Conservation (phyloP, 2,888 invertebrate genomes). For the Torymus aiolomorphi region DNA sequence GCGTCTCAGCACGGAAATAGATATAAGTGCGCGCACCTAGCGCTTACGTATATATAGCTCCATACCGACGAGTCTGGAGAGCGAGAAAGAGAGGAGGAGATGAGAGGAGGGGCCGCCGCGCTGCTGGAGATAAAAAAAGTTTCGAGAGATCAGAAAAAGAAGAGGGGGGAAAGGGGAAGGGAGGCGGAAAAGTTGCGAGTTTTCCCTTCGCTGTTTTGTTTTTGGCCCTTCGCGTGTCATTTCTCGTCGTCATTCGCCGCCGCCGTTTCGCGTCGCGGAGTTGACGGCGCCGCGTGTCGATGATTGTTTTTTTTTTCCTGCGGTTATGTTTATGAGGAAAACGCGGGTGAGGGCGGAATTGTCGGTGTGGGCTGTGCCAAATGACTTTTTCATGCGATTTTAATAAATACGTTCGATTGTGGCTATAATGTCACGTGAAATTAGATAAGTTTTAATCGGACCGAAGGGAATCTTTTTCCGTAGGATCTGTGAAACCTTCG, state of each 20-base stretch:
- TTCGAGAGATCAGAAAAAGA: constrained; percentile 50
- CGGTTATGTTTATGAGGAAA: not conserved
- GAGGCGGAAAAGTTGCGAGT: constrained; percentile 45
- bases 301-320: not conserved
- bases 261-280: no score
- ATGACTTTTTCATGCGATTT: no score
- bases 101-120: constrained; percentile 9
- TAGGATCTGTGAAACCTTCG: no score
- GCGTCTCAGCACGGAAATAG: constrained; percentile 26
- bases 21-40: constrained; percentile 8
- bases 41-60: not conserved
- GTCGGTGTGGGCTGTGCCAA: not conserved
- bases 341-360: no score
- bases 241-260: constrained; percentile 31
- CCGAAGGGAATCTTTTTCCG: no score
- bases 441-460: not conserved
- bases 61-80: not conserved
- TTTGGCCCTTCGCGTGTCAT: constrained; percentile 41
- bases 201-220: constrained; percentile 38
- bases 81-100: not conserved
- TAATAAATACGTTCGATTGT: constrained; percentile 2
- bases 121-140: constrained; percentile 52
- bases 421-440: not conserved
- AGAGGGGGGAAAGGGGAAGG: constrained; percentile 23
- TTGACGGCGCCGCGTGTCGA: no score